These are phyloP conservation scores for Rotaria socialis DNA, from an alignment of 2,888 invertebrate species.

Conservation along the genomic window DNA sequence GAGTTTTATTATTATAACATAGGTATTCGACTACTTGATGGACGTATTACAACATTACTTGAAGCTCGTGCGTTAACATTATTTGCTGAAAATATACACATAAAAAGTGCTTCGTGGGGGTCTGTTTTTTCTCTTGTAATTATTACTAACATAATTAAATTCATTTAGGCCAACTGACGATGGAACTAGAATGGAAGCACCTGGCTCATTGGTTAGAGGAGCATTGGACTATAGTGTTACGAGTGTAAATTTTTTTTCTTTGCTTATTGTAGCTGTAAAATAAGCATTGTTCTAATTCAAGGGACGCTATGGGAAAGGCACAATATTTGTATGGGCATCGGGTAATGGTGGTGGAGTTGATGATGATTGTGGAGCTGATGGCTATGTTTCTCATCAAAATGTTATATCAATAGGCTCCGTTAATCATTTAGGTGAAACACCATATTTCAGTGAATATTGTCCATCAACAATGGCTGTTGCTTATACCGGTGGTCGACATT, in stretches of 20 bases:
- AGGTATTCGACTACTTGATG: slow-evolving; percentile 46
- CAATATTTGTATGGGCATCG: slow-evolving; percentile 45
- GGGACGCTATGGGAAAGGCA: slow-evolving; percentile 44
- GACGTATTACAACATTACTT: slow-evolving; percentile 40
- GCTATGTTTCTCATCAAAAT: slow-evolving; percentile 44
- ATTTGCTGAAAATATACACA: slow-evolving; percentile 27
- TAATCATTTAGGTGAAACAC: slow-evolving; percentile 36
- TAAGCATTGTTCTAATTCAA: background rate
- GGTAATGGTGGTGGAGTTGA: slow-evolving; percentile 44
- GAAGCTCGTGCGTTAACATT: slow-evolving; percentile 44
- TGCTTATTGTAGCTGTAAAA: background rate
- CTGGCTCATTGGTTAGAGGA: slow-evolving; percentile 5
- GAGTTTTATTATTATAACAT: background rate
- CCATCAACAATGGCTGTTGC: slow-evolving; percentile 45
- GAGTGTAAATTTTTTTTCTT: background rate
- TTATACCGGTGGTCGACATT: slow-evolving; percentile 40
- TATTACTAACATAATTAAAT: background rate
- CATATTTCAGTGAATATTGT: slow-evolving; percentile 44
- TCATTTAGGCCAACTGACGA: slow-evolving; percentile 44
- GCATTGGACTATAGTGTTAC: slow-evolving; percentile 42
- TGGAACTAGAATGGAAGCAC: slow-evolving; percentile 45
- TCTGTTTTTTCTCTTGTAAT: background rate
- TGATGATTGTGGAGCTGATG: slow-evolving; percentile 46
- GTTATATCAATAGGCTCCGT: slow-evolving; percentile 46
- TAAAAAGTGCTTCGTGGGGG: slow-evolving; percentile 46